phyloP scores from a whole-genome alignment of 2,797 vertebrate genomes.

The Acanthis flammea region DNA sequence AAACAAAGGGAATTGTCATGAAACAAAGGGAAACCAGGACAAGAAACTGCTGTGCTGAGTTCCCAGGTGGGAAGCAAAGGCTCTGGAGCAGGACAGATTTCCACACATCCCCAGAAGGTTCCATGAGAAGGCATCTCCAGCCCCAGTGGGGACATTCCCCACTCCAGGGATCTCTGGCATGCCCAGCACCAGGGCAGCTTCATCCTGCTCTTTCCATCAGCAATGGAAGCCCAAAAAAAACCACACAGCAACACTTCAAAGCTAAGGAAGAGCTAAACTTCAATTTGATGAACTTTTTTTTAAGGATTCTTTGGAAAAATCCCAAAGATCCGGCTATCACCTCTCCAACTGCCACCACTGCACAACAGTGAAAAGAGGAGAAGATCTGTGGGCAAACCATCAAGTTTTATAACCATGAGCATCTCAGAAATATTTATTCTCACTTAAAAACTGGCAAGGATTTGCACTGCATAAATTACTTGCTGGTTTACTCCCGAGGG shows the following conservation, averaged over 20 bases:
- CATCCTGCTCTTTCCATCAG: neutral
- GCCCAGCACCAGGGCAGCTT: neutral
- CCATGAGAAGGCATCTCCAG: neutral
- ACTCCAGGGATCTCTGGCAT: rapidly evolving
- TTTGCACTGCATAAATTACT: conserved; percentile 5
- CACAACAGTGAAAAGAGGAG: neutral
- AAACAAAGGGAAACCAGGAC: neutral
- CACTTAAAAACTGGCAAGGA: neutral
- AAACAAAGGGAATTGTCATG: neutral
- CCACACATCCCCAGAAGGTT: rapidly evolving
- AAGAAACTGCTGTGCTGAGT: neutral
- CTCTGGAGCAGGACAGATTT: neutral
- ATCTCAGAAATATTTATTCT: neutral
- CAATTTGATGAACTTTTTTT: neutral
- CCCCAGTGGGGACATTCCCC: neutral
- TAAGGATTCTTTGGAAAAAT: neutral
- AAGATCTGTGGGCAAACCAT: neutral
- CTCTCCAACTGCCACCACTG: neutral
- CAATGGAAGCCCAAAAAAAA: neutral
- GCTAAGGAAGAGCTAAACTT: neutral
- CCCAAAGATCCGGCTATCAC: neutral
- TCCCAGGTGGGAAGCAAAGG: neutral
- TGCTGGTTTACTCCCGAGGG: neutral
- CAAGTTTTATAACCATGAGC: neutral
- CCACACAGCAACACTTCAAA: neutral